Base-by-base conservation (phyloP, 1,140 invertebrate species). In the Macrobrachium rosenbergii region DNA sequence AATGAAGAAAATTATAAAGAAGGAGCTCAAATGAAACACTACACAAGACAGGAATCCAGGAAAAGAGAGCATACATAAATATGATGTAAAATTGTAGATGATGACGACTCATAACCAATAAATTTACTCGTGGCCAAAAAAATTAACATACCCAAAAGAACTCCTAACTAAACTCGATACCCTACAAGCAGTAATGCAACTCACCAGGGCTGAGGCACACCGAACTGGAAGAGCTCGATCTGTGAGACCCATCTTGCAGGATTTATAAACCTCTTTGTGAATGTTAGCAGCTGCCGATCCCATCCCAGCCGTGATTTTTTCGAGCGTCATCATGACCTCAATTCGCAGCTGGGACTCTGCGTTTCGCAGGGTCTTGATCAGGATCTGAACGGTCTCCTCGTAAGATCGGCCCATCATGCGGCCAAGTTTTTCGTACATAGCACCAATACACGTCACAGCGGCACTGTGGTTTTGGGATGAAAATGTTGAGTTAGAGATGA, bases 341-440 rank as follows among this genome's bases (percentile, higher is more conserved):
- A 98, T 96, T 88, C 99, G 93, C 5, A 96, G 96, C 92, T 98
- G 98, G 0, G 98, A 99, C 93, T 99, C 99, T 7, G 97, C 97
- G 93, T 96, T 99, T 91, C 97, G 95, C 73, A 90, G 93, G 8
- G 97, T 97, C 89, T 98, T 97, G 73, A 98, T 95, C 11, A 99
- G 93, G 81, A 98, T 96, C 90, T 97, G 95, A 16, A 99, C 97
- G 5, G 98, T 99, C 91, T 99, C 98, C 92, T 99, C 98, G 91
- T 99, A 99, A 0, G 98, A 99, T 88, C 98, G 93, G 0, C 98
- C 99, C 95, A 99, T 99, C 98, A 99, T 99, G 89, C 99, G 93
- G 2, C 99, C 98, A 14, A 99, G 93, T 92, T 97, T 98, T 92
- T 99, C 97, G 92, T 99, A 99, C 97, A 99, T 99, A 82, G 95